phyloP scores from a whole-genome alignment of 2,113 vertebrate species.

The Myrmophylax atrothorax region DNA sequence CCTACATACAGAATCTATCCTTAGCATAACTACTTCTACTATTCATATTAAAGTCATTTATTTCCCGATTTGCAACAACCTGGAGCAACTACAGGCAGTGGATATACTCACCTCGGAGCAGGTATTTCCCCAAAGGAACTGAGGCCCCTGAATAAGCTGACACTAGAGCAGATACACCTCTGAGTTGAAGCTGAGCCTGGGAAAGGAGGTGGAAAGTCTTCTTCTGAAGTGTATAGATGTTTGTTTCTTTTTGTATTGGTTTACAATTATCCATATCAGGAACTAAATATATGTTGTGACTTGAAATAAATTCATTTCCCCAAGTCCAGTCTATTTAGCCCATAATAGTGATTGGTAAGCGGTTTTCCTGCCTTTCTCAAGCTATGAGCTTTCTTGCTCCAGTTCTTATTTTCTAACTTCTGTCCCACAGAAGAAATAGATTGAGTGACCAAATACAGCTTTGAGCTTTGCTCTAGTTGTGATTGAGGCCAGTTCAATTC shows the following conservation, averaged over 20 bases:
- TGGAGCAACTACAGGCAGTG: neutral
- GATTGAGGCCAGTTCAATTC: neutral
- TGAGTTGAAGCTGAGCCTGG: neutral
- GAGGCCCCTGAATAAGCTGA: rapidly evolving
- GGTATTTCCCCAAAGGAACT: neutral
- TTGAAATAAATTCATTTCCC: neutral
- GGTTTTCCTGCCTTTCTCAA: neutral
- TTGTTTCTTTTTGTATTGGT: neutral
- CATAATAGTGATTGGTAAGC: rapidly evolving
- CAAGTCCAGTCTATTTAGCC: neutral
- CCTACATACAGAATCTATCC: no score
- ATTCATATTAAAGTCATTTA: no score
- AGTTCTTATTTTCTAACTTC: neutral
- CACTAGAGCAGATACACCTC: rapidly evolving
- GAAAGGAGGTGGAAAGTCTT: neutral
- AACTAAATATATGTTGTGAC: neutral
- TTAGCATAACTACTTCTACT: no score
- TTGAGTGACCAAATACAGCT: neutral
- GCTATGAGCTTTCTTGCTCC: neutral
- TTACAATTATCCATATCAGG: neutral
- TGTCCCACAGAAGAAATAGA: neutral
- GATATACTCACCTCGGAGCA: neutral
- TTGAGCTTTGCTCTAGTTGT: neutral
- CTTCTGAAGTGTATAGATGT: neutral
- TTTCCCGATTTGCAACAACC: no score